Evolutionary conservation across 2,888 invertebrate genomes (phyloP).

Genomic region (Gymnoscelis rufifasciata): DNA sequence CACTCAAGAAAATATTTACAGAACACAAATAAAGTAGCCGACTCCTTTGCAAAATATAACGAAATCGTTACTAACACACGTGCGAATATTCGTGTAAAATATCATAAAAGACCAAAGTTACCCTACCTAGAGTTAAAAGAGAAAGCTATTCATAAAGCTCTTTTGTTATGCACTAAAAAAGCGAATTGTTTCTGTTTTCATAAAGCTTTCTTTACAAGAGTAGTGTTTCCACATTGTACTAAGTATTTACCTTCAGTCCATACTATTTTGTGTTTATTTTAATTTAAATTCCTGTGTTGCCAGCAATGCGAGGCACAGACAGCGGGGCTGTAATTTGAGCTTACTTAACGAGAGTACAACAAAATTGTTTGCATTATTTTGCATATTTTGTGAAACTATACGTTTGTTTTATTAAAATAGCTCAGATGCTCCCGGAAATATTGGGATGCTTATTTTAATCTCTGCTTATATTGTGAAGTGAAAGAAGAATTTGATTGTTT

Average conservation of each 20-base stretch:
- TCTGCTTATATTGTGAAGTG: too few relatives aligned
- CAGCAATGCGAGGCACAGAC: constrained; percentile 9
- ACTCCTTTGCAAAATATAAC: too few relatives aligned
- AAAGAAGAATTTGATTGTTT: too few relatives aligned
- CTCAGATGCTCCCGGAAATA: constrained; percentile 5
- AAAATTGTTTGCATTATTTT: constrained; percentile 22
- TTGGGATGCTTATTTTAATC: too few relatives aligned
- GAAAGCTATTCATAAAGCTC: too few relatives aligned
- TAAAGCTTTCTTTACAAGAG: not conserved
- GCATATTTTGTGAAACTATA: constrained; percentile 17
- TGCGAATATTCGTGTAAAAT: too few relatives aligned
- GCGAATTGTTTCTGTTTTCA: not conserved
- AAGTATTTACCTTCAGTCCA: not conserved
- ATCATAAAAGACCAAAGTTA: not conserved
- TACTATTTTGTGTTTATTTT: constrained; percentile 5
- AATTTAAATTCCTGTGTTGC: constrained; percentile 7
- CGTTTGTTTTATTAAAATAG: constrained; percentile 12
- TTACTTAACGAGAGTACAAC: constrained; percentile 15
- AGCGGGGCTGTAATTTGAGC: constrained; percentile 11
- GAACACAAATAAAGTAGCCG: too few relatives aligned
- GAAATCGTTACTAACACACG: too few relatives aligned
- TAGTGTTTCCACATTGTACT: constrained; percentile 2
- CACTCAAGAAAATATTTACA: too few relatives aligned
- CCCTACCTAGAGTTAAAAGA: too few relatives aligned
- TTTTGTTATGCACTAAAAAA: too few relatives aligned